Evolutionary conservation across 23 tunicate genomes (phyloP).

Genomic region (Ascidia mentula): DNA sequence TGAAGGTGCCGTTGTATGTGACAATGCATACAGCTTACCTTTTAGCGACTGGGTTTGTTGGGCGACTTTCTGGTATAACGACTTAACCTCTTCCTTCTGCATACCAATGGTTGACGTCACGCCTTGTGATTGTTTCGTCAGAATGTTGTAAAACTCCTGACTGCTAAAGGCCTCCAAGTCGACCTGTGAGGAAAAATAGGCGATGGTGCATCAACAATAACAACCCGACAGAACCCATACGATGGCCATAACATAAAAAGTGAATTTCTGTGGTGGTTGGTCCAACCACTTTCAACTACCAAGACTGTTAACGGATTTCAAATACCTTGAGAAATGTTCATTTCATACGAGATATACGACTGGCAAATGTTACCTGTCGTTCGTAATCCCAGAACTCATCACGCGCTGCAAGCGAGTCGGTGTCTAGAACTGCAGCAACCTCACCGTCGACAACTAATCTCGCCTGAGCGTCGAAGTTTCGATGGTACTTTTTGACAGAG

Average conservation of each 20-base stretch:
- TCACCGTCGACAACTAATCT: conserved; percentile 15
- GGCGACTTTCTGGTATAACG: conserved; percentile 73
- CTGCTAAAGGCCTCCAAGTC: conserved; percentile 93
- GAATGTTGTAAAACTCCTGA: conserved; percentile 68
- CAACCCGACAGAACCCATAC: no score
- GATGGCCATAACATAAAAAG: no score
- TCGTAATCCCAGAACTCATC: conserved; percentile 98
- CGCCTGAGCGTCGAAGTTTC: conserved; percentile 29
- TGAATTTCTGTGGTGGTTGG: no score
- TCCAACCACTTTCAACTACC: no score
- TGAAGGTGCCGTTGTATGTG: no score
- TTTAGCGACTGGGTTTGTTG: conserved; percentile 81
- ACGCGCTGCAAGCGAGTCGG: conserved; percentile 32
- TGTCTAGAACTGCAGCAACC: conserved; percentile 28
- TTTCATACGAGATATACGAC: no score
- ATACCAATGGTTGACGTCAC: conserved; percentile 70
- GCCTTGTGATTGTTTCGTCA: conserved; percentile 74
- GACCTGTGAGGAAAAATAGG: conserved; percentile 45
- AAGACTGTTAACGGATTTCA: no score
- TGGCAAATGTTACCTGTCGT: no score
- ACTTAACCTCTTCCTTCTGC: conserved; percentile 92
- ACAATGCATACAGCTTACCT: no score
- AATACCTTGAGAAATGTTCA: no score
- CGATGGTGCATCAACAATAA: no score
- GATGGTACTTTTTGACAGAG: conserved; percentile 77